Percentiles rank a stretch among this genome's conserved stretches.
Evolutionary conservation across 2,888 invertebrate species (phyloP).

Genomic region (Catocala nupta): DNA sequence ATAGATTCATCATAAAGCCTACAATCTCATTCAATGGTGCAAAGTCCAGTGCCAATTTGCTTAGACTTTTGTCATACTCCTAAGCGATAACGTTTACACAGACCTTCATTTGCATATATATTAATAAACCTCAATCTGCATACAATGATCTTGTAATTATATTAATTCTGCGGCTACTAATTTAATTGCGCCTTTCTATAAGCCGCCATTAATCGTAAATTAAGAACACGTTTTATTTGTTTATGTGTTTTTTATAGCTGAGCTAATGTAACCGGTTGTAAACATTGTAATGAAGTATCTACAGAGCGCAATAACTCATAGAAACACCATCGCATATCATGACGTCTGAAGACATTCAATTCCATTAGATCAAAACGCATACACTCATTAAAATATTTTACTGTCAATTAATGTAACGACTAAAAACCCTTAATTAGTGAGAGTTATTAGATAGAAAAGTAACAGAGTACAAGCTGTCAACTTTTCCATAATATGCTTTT

Average conservation of each 20-base stretch:
- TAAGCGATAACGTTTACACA: conserved; percentile 31
- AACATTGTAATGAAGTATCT: not conserved
- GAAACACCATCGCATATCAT: not conserved
- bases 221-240: not conserved
- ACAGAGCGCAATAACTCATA: not conserved
- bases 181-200: not conserved
- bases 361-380: not conserved
- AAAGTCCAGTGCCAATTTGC: not conserved
- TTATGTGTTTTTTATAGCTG: not conserved
- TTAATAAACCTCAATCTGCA: conserved; percentile 27
- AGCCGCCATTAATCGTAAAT: not conserved
- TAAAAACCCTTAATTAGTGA: not conserved
- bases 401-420: not conserved
- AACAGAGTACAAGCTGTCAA: not conserved
- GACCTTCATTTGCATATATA: not conserved
- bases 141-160: conserved; percentile 37
- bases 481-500: conserved; percentile 16
- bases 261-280: not conserved
- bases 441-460: not conserved
- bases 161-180: not conserved
- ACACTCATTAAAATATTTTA: not conserved
- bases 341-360: not conserved
- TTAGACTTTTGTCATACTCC: not conserved
- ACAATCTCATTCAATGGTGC: no score
- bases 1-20: not conserved